Conservation (phyloP, 2,797 vertebrate genomes). For the Myotis daubentonii region DNA sequence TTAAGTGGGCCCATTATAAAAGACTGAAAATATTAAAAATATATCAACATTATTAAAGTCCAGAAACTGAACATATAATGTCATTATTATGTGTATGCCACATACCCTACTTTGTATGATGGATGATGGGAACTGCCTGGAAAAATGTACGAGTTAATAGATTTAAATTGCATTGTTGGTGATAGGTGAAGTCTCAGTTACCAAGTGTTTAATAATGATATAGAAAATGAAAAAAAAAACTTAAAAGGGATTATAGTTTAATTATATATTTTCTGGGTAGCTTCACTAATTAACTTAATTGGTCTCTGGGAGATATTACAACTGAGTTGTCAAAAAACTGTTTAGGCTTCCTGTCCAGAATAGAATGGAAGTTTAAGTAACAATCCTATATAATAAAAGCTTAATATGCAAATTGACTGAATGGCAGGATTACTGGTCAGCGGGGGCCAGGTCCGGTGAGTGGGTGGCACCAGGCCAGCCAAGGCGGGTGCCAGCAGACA, state of each 20-base stretch:
- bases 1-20: slow-evolving; percentile 6
- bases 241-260: neutral
- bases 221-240: neutral
- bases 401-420: too few species aligned
- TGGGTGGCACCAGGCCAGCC: too few species aligned
- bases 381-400: neutral
- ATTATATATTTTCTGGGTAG: neutral
- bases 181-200: neutral
- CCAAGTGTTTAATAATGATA: neutral
- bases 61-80: neutral
- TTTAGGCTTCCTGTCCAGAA: neutral
- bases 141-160: neutral
- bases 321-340: neutral
- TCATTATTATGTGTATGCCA: neutral
- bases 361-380: neutral
- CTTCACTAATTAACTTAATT: slow-evolving; percentile 39
- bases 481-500: too few species aligned
- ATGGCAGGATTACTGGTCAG: too few species aligned
- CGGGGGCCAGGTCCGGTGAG: too few species aligned
- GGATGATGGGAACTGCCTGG: neutral
- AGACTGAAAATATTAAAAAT: slow-evolving; percentile 27
- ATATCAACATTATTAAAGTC: slow-evolving; percentile 1
- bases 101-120: neutral
- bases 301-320: slow-evolving; percentile 10
- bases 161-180: neutral